phyloP scores from a whole-genome alignment of 1,140 invertebrate genomes.

The Druon quercuslanigerum region DNA sequence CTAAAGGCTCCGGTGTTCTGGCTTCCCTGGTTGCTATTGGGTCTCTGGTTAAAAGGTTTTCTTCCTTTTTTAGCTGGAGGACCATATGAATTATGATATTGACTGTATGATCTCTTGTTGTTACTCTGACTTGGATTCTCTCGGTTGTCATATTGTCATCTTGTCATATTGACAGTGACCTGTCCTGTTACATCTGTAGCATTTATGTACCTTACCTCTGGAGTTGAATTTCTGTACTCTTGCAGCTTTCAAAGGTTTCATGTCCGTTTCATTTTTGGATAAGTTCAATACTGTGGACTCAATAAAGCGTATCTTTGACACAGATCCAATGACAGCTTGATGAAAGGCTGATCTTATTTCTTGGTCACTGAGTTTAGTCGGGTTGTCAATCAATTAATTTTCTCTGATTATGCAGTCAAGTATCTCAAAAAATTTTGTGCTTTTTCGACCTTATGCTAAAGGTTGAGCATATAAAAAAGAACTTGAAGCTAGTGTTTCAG shows the following conservation, averaged over 20 bases:
- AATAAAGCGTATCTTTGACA: slow-evolving; percentile 41
- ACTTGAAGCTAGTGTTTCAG: too few species aligned
- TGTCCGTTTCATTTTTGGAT: slow-evolving; percentile 34
- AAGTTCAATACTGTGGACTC: slow-evolving; percentile 34
- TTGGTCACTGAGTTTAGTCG: slow-evolving; percentile 41
- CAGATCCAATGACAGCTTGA: slow-evolving; percentile 40
- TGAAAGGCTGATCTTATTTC: slow-evolving; percentile 52
- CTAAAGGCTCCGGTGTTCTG: slow-evolving; percentile 35
- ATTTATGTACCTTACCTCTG: slow-evolving; percentile 30
- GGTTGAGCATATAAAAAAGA: too few species aligned
- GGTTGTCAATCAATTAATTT: slow-evolving; percentile 45
- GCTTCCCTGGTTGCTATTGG: slow-evolving; percentile 16
- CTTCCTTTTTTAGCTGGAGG: slow-evolving; percentile 36
- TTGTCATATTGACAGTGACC: slow-evolving; percentile 39
- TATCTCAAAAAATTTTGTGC: slow-evolving; percentile 38
- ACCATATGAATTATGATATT: slow-evolving; percentile 34
- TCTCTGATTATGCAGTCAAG: slow-evolving; percentile 50
- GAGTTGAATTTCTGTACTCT: slow-evolving; percentile 7
- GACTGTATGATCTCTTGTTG: slow-evolving; percentile 30
- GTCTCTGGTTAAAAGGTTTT: neutral
- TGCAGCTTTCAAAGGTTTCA: slow-evolving; percentile 37
- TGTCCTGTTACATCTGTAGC: slow-evolving; percentile 41
- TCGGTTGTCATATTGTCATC: slow-evolving; percentile 10
- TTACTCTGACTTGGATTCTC: slow-evolving; percentile 27
- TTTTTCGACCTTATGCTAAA: slow-evolving; percentile 33